Evolutionary conservation across 2,888 invertebrate genomes (phyloP).

Genomic region (Mesodorylaimus sp.): DNA sequence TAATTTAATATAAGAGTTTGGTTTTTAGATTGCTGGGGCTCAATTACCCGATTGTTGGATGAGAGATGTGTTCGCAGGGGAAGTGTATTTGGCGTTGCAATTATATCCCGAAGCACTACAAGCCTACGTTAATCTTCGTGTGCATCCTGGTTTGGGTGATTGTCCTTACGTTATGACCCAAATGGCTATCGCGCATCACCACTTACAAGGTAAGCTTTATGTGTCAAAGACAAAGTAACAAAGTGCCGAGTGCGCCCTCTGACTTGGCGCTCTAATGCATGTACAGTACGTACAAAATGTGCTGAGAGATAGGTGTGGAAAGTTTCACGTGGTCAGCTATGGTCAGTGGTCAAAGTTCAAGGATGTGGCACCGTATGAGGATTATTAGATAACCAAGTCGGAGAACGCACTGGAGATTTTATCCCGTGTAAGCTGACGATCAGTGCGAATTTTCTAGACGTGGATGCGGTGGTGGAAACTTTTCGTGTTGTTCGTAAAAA

Average conservation of each 20-base stretch:
- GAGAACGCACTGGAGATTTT: too few relatives aligned
- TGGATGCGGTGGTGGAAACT: slow-evolving; percentile 18
- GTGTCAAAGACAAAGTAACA: too few relatives aligned
- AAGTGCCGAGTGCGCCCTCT: too few relatives aligned
- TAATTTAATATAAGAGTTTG: slow-evolving; percentile 6
- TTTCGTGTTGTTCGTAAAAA: slow-evolving; percentile 61
- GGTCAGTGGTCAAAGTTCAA: too few relatives aligned
- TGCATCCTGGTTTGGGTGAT: slow-evolving; percentile 55
- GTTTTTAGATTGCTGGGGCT: slow-evolving; percentile 34
- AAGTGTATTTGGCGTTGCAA: slow-evolving; percentile 70
- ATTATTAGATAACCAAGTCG: too few relatives aligned
- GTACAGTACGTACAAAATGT: too few relatives aligned
- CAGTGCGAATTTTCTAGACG: too few relatives aligned
- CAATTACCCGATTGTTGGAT: slow-evolving; percentile 71
- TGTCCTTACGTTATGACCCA: slow-evolving; percentile 76
- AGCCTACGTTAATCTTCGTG: slow-evolving; percentile 54
- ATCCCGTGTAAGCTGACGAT: too few relatives aligned
- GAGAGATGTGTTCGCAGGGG: slow-evolving; percentile 71
- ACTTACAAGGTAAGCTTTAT: slow-evolving; percentile 65
- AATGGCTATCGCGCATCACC: slow-evolving; percentile 76
- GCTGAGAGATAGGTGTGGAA: too few relatives aligned
- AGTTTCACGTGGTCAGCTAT: too few relatives aligned
- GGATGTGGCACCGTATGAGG: too few relatives aligned
- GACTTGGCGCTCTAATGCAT: too few relatives aligned
- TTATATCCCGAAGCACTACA: slow-evolving; percentile 71